Evolutionary conservation across 2,797 vertebrate genomes (phyloP).

Genomic region (Syngnathus acus): DNA sequence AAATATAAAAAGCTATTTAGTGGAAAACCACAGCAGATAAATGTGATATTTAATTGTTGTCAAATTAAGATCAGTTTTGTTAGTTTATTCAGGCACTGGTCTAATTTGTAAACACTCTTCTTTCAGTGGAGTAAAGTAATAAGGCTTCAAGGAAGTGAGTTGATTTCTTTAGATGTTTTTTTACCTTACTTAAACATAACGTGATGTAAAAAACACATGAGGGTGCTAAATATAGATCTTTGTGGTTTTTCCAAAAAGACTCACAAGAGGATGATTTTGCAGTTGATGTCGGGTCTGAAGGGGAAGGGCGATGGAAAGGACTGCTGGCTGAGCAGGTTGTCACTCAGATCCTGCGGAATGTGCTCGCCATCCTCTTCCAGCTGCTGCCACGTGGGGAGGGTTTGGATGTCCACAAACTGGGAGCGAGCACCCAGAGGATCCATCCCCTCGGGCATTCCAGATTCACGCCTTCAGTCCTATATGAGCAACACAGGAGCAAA

Average conservation of each 20-base stretch:
- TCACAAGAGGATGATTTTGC: slow-evolving; percentile 91
- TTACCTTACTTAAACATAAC: neutral
- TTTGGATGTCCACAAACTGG: slow-evolving; percentile 85
- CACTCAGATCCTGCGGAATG: slow-evolving; percentile 28
- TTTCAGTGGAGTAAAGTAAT: neutral
- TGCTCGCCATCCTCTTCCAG: slow-evolving; percentile 48
- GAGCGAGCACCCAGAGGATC: slow-evolving; percentile 96
- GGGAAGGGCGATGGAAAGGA: slow-evolving; percentile 82
- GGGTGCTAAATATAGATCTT: neutral
- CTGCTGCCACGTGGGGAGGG: slow-evolving; percentile 78
- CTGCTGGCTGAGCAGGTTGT: slow-evolving; percentile 47
- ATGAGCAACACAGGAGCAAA: slow-evolving; percentile 1
- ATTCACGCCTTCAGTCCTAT: slow-evolving; percentile 12
- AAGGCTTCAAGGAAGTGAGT: neutral
- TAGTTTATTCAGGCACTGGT: too few species aligned
- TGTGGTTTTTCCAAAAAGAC: slow-evolving; percentile 29
- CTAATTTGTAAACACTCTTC: neutral
- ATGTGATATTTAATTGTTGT: too few species aligned
- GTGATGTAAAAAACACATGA: neutral
- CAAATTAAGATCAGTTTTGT: too few species aligned
- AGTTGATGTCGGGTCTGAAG: slow-evolving; percentile 80
- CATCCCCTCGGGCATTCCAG: slow-evolving; percentile 65
- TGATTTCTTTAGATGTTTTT: neutral
- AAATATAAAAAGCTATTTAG: too few species aligned
- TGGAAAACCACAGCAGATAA: too few species aligned